Conservation (phyloP, 2,113 vertebrate genomes). For the Columba livia region DNA sequence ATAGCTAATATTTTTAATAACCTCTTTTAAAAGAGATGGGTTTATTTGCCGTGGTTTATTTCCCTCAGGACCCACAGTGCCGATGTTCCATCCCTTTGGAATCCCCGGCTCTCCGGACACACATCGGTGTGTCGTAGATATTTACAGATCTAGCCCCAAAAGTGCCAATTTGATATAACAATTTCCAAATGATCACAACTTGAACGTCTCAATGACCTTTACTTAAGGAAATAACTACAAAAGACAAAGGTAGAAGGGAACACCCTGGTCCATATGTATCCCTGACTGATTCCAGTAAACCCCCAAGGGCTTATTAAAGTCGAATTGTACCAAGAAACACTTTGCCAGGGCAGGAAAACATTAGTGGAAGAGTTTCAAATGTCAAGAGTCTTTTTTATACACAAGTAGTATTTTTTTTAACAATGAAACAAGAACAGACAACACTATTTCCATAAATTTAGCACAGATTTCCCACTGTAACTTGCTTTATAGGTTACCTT, state of each 20-base stretch:
- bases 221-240: accelerated
- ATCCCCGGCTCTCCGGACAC: accelerated
- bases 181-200: background rate
- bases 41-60: background rate
- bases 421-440: background rate
- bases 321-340: background rate
- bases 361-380: background rate
- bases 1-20: background rate
- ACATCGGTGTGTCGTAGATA: accelerated
- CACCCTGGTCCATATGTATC: background rate
- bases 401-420: background rate
- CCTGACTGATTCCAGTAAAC: background rate
- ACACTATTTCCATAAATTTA: background rate
- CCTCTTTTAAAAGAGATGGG: background rate
- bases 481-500: background rate
- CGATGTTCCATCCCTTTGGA: too few relatives aligned
- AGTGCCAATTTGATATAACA: accelerated
- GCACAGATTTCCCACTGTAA: background rate
- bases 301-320: background rate
- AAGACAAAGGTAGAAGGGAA: background rate
- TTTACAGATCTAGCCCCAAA: background rate
- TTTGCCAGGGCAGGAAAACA: conserved; percentile 18
- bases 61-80: too few relatives aligned
- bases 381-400: conserved; percentile 1
- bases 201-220: background rate